Base-by-base conservation (phyloP, 2,888 invertebrate species). In the Galeruca laticollis region DNA sequence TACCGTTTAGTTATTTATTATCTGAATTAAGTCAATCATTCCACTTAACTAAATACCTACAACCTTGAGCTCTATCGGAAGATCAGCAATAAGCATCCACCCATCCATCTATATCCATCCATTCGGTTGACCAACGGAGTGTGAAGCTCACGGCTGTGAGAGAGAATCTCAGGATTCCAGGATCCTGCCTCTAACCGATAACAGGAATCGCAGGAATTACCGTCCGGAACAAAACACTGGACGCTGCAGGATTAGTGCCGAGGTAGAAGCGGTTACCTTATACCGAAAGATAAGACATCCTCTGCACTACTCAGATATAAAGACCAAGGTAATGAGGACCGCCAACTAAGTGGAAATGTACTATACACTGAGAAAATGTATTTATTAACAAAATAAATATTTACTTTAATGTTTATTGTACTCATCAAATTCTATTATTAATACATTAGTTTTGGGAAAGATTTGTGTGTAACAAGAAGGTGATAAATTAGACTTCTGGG, bases 151-250 rank as follows among this genome's bases (percentile, higher is more conserved):
- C 80, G 78, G 66, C 51, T 59, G 56, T 35, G 56, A 57, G 56
- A 57, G 56, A 57, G 56, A 57, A 13, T 57, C 56, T 57, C 56
- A 57, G 56, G 35, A 57, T 57, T 18, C 56, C 8, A 35, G 35
- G 33, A 57, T 33, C 56, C 84, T 83, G 84, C 82, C 81, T 78
- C 81, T 80, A 82, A 81, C 83, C 82, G 85, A 84, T 85, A 85
- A 84, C 84, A 47, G 62, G 83, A 85, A 65, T 64, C 56, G 70
- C 70, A 75, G 83, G 84, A 85, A 85, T 85, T 85, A 85, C 83
- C 78, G 81, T 76, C 83, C 84, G 84, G 82, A 84, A 83, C 84
- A 80, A 82, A 82, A 80, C 82, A 80, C 81, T 82, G 83, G 83
- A 84, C 84, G 82, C 80, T 78, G 78, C 76, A 79, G 84, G 83